phyloP scores from a whole-genome alignment of 2,797 vertebrate genomes.

The Silurus aristotelis region DNA sequence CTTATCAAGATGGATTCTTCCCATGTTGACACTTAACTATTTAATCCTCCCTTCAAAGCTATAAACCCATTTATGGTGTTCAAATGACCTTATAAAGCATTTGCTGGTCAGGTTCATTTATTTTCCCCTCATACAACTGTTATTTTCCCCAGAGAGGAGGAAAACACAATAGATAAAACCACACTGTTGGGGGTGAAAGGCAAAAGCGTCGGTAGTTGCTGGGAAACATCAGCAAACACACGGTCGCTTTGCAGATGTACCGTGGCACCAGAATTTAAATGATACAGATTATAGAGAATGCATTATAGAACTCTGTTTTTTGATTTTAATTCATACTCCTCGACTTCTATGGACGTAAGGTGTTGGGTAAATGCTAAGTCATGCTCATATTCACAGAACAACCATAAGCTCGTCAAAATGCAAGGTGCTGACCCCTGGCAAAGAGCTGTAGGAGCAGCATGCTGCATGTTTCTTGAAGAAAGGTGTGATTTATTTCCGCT shows the following conservation, averaged over 20 bases:
- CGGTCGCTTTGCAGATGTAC: not conserved
- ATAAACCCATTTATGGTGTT: not conserved
- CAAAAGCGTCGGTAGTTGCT: not conserved
- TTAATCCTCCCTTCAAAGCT: not conserved
- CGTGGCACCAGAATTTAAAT: not conserved
- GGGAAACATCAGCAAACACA: not conserved
- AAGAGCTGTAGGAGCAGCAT: not conserved
- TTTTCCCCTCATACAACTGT: not conserved
- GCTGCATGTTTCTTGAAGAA: constrained; percentile 9
- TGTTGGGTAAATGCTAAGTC: not conserved
- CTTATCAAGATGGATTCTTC: not conserved
- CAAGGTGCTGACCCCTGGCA: not conserved
- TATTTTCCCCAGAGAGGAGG: not conserved
- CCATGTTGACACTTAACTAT: not conserved
- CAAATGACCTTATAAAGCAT: not conserved
- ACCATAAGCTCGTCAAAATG: not conserved
- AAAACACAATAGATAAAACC: not conserved
- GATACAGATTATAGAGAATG: not conserved
- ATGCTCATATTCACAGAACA: not conserved
- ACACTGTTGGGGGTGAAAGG: not conserved
- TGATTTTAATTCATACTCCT: not conserved
- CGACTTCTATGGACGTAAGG: not conserved
- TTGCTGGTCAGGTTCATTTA: not conserved
- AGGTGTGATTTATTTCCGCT: constrained; percentile 13
- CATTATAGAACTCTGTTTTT: not conserved